Evolutionary conservation across 2,797 vertebrate genomes (phyloP), one percentile per base, ranked within the genome.

Genomic region (Oreonectes daqikongensis): DNA sequence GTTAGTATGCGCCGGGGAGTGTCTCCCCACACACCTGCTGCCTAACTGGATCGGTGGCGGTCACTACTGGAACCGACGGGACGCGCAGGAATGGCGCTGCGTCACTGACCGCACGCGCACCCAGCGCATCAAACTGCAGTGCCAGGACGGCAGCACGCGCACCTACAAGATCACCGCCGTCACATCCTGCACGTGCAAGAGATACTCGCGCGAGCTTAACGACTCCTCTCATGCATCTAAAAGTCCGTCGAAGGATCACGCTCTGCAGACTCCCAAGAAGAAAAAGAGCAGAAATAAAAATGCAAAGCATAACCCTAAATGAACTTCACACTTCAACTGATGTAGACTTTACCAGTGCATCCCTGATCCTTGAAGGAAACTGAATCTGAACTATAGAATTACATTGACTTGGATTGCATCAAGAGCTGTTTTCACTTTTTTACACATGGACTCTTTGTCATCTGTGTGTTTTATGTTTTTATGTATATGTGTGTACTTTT

Each of bases 141-240:
- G 97, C 69, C 94, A 93, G 71, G 95, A 97, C 0, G 95, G 95
- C 83, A 96, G 93, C 89, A 91, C 93, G 30, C 93, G 97, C 90
- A 96, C 96, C 88, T 99, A 99, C 91, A 97, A 95, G 88, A 91
- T 99, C 82, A 96, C 94, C 0, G 95, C 96, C 82, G 96, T 99
- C 82, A 98, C 95, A 0, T 95, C 97, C 79, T 99, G 97, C 90
- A 97, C 93, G 81, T 99, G 97, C 89, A 98, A 99, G 87, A 88
- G 94, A 63, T 96, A 96, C 89, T 94, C 93, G 24, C 91, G 96
- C 69, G 92, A 96, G 82, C 95, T 96, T 89, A 99, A 99, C 0
- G 93, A 95, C 72, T 99, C 97, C 4, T 94, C 90, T 67, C 93
- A 95, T 84, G 95, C 93, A 81, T 89, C 92, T 0, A 92, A 93